phyloP scores from a whole-genome alignment of 2,888 invertebrate genomes.

The Lochmaea capreae region DNA sequence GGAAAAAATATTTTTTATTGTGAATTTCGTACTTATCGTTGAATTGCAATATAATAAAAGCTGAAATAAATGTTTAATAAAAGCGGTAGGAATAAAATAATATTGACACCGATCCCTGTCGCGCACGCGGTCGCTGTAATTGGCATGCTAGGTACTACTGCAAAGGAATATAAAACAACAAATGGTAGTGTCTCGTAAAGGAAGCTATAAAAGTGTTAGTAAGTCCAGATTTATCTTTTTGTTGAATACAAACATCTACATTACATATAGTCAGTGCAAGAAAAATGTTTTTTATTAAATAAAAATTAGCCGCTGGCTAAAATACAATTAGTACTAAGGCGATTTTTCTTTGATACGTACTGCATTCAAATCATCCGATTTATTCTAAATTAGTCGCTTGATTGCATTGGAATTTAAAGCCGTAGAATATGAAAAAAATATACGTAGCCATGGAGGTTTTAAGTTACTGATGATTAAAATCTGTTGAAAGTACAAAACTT shows the following conservation, averaged over 20 bases:
- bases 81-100: background rate
- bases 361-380: constrained; percentile 30
- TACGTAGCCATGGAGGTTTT: background rate
- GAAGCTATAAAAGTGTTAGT: constrained; percentile 49
- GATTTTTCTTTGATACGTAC: constrained; percentile 20
- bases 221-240: constrained; percentile 40
- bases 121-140: constrained; percentile 23
- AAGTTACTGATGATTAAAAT: background rate
- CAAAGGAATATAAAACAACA: constrained; percentile 47
- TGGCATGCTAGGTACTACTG: constrained; percentile 33
- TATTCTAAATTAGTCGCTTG: constrained; percentile 33
- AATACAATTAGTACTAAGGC: constrained; percentile 22
- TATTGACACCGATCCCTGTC: background rate
- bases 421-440: background rate
- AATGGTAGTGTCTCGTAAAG: constrained; percentile 49
- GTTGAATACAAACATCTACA: constrained; percentile 32
- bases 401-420: constrained; percentile 18
- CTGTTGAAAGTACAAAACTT: no score
- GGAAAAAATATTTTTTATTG: no score
- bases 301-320: constrained; percentile 33
- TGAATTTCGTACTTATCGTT: no score
- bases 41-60: no score
- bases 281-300: constrained; percentile 34
- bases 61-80: no score
- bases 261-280: constrained; percentile 27